Evolutionary conservation across 2,888 invertebrate genomes (phyloP), one percentile per base, ranked within the genome.

Genomic region (Cerastis rubricosa): DNA sequence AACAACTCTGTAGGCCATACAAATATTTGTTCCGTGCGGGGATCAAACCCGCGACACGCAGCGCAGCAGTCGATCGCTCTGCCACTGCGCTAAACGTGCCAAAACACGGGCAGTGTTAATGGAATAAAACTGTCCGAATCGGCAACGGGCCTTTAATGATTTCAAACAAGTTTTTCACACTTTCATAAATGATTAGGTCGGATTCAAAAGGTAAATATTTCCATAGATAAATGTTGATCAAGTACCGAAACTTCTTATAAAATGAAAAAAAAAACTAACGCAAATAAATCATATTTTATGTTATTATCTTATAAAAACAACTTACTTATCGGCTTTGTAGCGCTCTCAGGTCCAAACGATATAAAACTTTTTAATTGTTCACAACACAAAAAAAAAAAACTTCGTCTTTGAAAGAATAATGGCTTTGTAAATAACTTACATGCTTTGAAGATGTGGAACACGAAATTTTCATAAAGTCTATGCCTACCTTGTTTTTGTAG

Each of bases 301-400:
- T 75, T 25, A 35, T 65, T 65, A 63, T 11, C 40, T 35, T 25
- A 29, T 22, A 65, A 63, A 35, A 70, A 40, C 11, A 59, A 63
- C 17, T 70, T 70, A 63, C 17, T 70, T 70, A 35, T 49, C 67
- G 40, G 12, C 49, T 71, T 29, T 57, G 47, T 69, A 51, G 51
- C 64, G 59, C 12, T 57, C 12, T 25, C 54, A 14, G 17, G 67
- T 65, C 35, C 47, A 59, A 6, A 25, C 57, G 75, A 73, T 45
- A 59, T 72, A 45, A 71, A 85, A 84, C 70, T 79, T 85, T 71
- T 63, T 68, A 85, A 86, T 77, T 75, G 67, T 74, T 83, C 65
- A 67, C 65, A 83, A 63, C 61, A 74, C 65, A 83, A 66, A 71
- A 2, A 35, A 35, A 35, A 59, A 71, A 74, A 85, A 83, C 51